These are phyloP conservation scores for Sinocyclocheilus anophthalmus DNA, from an alignment of 2,113 vertebrate species.

Conservation along the genomic window DNA sequence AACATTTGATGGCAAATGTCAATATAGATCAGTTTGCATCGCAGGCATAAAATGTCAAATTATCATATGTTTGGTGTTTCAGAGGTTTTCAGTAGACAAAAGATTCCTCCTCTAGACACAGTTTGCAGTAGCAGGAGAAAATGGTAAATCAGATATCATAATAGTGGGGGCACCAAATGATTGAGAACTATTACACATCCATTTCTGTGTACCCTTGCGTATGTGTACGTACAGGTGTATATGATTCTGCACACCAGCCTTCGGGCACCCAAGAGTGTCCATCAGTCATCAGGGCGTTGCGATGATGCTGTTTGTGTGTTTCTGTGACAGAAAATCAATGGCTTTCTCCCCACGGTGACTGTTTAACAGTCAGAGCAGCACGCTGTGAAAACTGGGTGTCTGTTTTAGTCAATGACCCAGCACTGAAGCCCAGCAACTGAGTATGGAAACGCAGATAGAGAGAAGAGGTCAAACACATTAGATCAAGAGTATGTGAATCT, in stretches of 20 bases:
- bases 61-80: conserved; percentile 58
- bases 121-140: conserved; percentile 40
- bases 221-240: conserved; percentile 37
- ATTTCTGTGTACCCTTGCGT: conserved; percentile 8
- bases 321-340: conserved; percentile 78
- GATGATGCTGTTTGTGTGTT: conserved; percentile 73
- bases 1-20: conserved; percentile 62
- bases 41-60: conserved; percentile 59
- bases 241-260: conserved; percentile 45
- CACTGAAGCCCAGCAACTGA: conserved; percentile 65
- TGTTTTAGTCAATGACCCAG: conserved; percentile 80
- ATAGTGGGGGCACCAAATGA: conserved; percentile 24
- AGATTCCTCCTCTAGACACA: conserved; percentile 47
- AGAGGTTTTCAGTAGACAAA: conserved; percentile 47
- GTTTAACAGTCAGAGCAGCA: conserved; percentile 76
- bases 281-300: conserved; percentile 73
- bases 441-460: conserved; percentile 63
- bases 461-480: conserved; percentile 69
- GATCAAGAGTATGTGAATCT: conserved; percentile 27
- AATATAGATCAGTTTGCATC: conserved; percentile 55
- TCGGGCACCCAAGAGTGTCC: conserved; percentile 52
- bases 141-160: conserved; percentile 28
- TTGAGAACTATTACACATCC: background rate
- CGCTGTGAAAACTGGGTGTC: conserved; percentile 75
- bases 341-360: conserved; percentile 68